Evolutionary conservation across 2,888 invertebrate genomes (phyloP).

Genomic region (Andrena praecox): DNA sequence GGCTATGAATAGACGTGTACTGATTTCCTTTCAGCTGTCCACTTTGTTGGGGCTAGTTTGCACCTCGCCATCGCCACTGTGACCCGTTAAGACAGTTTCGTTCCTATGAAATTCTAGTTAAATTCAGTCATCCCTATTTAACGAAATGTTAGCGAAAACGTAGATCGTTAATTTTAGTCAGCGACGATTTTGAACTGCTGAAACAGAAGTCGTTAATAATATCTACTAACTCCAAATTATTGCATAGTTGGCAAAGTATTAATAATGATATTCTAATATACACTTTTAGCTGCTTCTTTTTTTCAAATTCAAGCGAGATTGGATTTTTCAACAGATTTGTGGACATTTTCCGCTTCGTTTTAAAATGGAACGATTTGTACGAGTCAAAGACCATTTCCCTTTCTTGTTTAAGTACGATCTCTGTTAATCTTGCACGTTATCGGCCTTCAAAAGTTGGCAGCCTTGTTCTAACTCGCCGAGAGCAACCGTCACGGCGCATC

Average conservation of each 20-base stretch:
- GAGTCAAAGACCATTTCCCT: neutral
- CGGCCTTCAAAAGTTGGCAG: constrained; percentile 56
- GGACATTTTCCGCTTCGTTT: neutral
- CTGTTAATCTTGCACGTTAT: constrained; percentile 32
- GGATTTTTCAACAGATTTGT: neutral
- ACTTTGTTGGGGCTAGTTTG: constrained; percentile 63
- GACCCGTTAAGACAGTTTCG: constrained; percentile 17
- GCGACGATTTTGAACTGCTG: too few species aligned
- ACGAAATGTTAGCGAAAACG: too few species aligned
- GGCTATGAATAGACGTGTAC: constrained; percentile 78
- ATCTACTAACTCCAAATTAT: too few species aligned
- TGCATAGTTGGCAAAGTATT: too few species aligned
- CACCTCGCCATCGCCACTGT: constrained; percentile 49
- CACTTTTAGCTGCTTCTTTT: too few species aligned
- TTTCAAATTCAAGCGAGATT: neutral
- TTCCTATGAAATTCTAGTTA: constrained; percentile 7
- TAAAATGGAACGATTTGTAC: neutral
- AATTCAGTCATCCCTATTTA: neutral
- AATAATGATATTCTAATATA: too few species aligned
- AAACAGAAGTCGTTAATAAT: too few species aligned
- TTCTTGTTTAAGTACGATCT: constrained; percentile 12
- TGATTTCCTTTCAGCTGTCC: constrained; percentile 75
- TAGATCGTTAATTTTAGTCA: too few species aligned
- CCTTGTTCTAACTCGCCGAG: constrained; percentile 56
- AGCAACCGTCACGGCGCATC: constrained; percentile 72